Evolutionary conservation across 2,888 invertebrate species (phyloP).

Genomic region (Agelastica alni): DNA sequence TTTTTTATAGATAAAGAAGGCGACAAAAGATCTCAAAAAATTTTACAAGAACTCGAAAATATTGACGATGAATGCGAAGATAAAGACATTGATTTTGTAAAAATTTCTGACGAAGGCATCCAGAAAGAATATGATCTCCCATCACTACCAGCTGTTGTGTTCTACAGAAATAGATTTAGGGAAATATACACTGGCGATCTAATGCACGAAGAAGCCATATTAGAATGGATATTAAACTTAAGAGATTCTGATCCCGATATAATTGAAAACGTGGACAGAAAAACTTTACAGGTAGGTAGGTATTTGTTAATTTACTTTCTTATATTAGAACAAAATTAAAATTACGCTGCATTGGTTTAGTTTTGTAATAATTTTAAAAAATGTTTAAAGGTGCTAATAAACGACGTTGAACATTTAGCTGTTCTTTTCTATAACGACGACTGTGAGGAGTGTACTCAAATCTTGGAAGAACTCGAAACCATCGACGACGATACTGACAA

Average conservation of each 20-base stretch:
- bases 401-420: conserved; percentile 88
- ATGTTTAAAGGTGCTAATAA: conserved; percentile 68
- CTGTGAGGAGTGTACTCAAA: conserved; percentile 81
- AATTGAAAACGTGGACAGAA: conserved; percentile 88
- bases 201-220: conserved; percentile 88
- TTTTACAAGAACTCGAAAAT: conserved; percentile 85
- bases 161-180: conserved; percentile 86
- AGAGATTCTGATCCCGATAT: conserved; percentile 85
- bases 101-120: conserved; percentile 86
- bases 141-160: conserved; percentile 79
- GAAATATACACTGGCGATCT: conserved; percentile 87
- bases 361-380: not conserved
- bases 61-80: conserved; percentile 93
- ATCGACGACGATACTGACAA: conserved; percentile 92
- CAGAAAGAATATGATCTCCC: conserved; percentile 86
- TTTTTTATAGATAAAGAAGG: conserved; percentile 79
- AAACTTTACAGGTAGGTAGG: conserved; percentile 71
- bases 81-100: conserved; percentile 88
- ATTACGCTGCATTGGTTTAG: no score
- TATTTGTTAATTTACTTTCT: conserved; percentile 15
- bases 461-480: conserved; percentile 86
- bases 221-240: conserved; percentile 87
- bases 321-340: no score
- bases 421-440: conserved; percentile 87
- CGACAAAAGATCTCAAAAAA: conserved; percentile 87